A percentile compares a stretch with the other conserved stretches of the same genome.
phyloP scores from a whole-genome alignment of 2,797 vertebrate genomes.

The Sebastiscus tertius region DNA sequence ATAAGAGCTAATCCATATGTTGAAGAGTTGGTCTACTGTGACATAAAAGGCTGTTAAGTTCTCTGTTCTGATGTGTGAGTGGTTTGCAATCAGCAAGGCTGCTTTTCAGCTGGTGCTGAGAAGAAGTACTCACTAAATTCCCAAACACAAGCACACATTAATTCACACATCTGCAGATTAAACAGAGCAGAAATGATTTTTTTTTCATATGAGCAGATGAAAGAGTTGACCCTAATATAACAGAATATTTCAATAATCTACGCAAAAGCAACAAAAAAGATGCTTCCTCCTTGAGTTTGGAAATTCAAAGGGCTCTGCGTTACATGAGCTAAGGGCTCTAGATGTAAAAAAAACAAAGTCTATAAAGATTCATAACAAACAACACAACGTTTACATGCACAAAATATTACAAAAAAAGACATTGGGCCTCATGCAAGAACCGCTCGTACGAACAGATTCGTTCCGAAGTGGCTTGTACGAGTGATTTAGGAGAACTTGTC shows the following conservation, averaged over 20 bases:
- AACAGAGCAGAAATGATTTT: conserved; percentile 1
- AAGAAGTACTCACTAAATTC: neutral
- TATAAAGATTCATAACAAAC: neutral
- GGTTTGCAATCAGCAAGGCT: neutral
- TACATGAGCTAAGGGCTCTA: neutral
- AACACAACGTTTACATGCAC: neutral
- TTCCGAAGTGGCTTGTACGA: too few relatives aligned
- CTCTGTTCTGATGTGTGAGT: conserved; percentile 16
- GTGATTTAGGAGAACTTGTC: too few relatives aligned
- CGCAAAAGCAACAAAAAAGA: neutral
- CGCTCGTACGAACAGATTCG: too few relatives aligned
- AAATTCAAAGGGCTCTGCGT: neutral
- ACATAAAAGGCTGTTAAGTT: conserved; percentile 8
- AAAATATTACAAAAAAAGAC: too few relatives aligned
- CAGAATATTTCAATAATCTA: neutral
- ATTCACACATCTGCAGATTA: neutral
- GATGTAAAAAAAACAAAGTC: neutral
- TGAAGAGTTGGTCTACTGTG: neutral
- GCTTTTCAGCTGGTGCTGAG: neutral
- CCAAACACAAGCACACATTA: neutral
- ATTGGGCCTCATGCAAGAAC: too few relatives aligned
- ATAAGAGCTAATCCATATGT: conserved; percentile 11
- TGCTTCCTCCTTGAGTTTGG: neutral
- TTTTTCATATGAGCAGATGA: neutral
- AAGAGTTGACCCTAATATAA: neutral